phyloP scores from a whole-genome alignment of 2,113 vertebrate genomes.

The Dendrocopos noguchii region DNA sequence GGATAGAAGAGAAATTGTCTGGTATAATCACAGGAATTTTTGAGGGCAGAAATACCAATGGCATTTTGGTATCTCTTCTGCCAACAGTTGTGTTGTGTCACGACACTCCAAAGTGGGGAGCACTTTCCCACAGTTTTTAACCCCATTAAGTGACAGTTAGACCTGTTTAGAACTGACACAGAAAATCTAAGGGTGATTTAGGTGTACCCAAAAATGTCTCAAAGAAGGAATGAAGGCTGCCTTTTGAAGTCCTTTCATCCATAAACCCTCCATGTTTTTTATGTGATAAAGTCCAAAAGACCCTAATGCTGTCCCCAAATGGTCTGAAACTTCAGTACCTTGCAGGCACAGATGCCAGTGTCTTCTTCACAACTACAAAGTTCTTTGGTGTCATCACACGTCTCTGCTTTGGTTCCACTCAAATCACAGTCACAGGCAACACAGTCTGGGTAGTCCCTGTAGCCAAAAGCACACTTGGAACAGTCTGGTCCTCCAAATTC shows the following conservation, averaged over 20 bases:
- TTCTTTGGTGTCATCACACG: constrained; percentile 76
- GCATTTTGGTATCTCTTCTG: not conserved
- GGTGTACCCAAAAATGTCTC: not conserved
- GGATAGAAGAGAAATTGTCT: not conserved
- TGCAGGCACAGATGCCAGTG: constrained; percentile 86
- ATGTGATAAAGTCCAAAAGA: not conserved
- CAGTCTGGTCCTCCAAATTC: constrained; percentile 82
- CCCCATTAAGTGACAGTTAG: not conserved
- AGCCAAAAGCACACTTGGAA: constrained; percentile 82
- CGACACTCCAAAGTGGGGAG: not conserved
- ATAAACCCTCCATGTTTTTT: not conserved
- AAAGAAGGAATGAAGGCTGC: not conserved
- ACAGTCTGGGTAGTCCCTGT: constrained; percentile 87
- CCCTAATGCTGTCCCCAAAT: not conserved
- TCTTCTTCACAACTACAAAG: constrained; percentile 83
- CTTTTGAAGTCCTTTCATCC: not conserved
- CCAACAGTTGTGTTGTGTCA: not conserved
- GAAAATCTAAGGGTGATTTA: not conserved
- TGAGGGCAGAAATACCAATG: not conserved
- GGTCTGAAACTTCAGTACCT: constrained; percentile 76
- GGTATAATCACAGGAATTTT: not conserved
- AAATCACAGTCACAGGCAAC: constrained; percentile 85
- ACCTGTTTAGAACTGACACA: not conserved
- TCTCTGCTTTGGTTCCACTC: constrained; percentile 78
- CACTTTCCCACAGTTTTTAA: not conserved